Conservation (phyloP, 2,888 invertebrate species). For the Kryphioiulus occultus region DNA sequence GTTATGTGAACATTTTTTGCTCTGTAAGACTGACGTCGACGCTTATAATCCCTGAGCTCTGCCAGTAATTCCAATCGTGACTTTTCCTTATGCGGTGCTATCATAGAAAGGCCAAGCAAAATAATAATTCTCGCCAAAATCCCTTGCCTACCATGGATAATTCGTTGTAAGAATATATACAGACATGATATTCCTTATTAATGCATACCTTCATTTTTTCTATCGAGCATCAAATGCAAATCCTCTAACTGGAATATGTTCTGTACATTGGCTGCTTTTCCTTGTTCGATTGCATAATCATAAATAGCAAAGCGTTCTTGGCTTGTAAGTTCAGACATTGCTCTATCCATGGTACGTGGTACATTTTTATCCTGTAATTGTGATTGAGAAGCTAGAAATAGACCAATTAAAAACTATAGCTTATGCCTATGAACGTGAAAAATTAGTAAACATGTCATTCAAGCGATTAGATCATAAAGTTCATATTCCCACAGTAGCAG, state of each 20-base stretch:
- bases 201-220: conserved; percentile 53
- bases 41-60: conserved; percentile 60
- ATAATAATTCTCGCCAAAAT: too few relatives aligned
- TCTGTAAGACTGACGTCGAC: conserved; percentile 61
- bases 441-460: neutral
- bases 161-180: too few relatives aligned
- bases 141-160: too few relatives aligned
- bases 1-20: conserved; percentile 63
- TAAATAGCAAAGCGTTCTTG: conserved; percentile 60
- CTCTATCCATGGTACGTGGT: conserved; percentile 59
- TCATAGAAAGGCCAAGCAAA: neutral
- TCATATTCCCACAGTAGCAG: neutral
- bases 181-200: too few relatives aligned
- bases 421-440: neutral
- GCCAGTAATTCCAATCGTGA: conserved; percentile 59
- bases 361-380: conserved; percentile 55
- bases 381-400: neutral
- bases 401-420: neutral
- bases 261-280: conserved; percentile 57
- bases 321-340: conserved; percentile 57
- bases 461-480: neutral
- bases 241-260: conserved; percentile 58
- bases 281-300: conserved; percentile 58
- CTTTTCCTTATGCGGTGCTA: conserved; percentile 53
- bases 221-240: conserved; percentile 56